Conservation (phyloP, 2,888 invertebrate genomes). For the Drosophila diplacantha region DNA sequence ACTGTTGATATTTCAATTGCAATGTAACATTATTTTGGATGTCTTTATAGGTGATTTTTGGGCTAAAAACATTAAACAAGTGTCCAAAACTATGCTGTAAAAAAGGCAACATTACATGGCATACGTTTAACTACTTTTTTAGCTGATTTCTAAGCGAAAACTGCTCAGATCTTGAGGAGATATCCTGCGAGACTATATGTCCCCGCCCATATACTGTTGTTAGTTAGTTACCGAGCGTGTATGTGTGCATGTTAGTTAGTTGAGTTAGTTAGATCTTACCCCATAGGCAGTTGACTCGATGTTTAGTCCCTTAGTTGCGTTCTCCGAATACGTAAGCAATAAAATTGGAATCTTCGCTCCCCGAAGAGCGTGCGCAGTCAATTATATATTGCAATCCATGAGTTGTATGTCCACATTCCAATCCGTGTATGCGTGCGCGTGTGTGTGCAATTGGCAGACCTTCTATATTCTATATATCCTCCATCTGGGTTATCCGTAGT, state of each 20-base stretch:
- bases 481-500: slow-evolving; percentile 7
- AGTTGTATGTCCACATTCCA: slow-evolving; percentile 41
- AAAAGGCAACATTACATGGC: background rate
- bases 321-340: slow-evolving; percentile 58
- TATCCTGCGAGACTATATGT: background rate
- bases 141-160: background rate
- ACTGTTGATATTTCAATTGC: no score
- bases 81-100: background rate
- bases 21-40: no score
- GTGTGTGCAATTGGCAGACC: slow-evolving; percentile 9
- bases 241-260: slow-evolving; percentile 32
- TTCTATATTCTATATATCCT: slow-evolving; percentile 11
- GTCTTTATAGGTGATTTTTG: no score
- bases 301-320: slow-evolving; percentile 27
- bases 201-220: slow-evolving; percentile 17
- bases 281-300: slow-evolving; percentile 30
- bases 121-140: background rate
- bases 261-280: slow-evolving; percentile 36
- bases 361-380: slow-evolving; percentile 50
- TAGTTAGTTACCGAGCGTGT: slow-evolving; percentile 34
- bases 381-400: slow-evolving; percentile 46
- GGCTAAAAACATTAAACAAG: no score
- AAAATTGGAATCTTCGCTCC: slow-evolving; percentile 29
- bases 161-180: background rate
- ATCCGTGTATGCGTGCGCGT: slow-evolving; percentile 30